Percentiles rank a stretch among this genome's conserved stretches.
Conservation (phyloP, 2,888 invertebrate genomes). For the Malacosoma neustria region DNA sequence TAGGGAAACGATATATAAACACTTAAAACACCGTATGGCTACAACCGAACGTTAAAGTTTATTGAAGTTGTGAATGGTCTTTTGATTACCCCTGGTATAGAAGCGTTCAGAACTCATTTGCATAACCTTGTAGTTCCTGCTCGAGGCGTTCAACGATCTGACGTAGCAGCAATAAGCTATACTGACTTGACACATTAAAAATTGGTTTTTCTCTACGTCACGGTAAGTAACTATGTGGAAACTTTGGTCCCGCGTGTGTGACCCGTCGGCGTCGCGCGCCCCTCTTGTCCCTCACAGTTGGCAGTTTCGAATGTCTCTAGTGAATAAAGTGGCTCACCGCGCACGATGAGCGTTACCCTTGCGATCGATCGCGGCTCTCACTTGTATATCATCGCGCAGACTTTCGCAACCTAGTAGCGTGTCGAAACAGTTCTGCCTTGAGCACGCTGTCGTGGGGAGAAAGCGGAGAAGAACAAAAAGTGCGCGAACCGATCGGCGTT, state of each 20-base stretch:
- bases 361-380: conserved; percentile 63
- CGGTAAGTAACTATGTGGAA: conserved; percentile 52
- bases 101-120: conserved; percentile 76
- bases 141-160: conserved; percentile 69
- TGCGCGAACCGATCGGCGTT: conserved; percentile 24
- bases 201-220: conserved; percentile 62
- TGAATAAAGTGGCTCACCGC: conserved; percentile 66
- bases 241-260: conserved; percentile 63
- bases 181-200: conserved; percentile 75
- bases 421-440: conserved; percentile 61
- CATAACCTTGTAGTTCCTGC: conserved; percentile 75
- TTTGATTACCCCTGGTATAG: conserved; percentile 73
- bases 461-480: conserved; percentile 22
- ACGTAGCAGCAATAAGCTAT: conserved; percentile 74
- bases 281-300: conserved; percentile 60
- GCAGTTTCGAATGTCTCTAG: conserved; percentile 66
- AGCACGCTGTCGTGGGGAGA: conserved; percentile 42
- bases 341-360: conserved; percentile 69
- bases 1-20: conserved; percentile 62
- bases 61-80: conserved; percentile 75
- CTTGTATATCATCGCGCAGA: conserved; percentile 74
- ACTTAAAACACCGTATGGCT: conserved; percentile 51
- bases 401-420: conserved; percentile 69
- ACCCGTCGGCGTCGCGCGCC: conserved; percentile 64
- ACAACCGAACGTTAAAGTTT: conserved; percentile 69